These are phyloP conservation scores for Ashinkailepas kermadecensis DNA, from an alignment of 2,888 invertebrate genomes.

Conservation along the genomic window DNA sequence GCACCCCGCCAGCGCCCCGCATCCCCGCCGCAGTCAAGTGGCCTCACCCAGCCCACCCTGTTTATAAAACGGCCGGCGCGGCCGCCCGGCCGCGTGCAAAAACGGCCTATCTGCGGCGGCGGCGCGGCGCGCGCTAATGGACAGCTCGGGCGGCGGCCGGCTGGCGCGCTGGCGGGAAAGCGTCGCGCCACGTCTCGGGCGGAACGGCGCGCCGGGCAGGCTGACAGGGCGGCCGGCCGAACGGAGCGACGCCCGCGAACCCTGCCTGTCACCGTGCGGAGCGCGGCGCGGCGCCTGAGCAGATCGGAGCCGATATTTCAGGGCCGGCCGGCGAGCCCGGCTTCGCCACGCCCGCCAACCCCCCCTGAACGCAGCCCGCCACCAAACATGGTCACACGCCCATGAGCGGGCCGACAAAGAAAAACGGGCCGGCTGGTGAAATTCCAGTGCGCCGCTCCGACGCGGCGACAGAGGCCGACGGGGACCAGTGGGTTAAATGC, in stretches of 20 bases:
- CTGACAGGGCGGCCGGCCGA: background rate
- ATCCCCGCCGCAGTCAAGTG: conserved; percentile 5
- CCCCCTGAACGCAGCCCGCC: background rate
- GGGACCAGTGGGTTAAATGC: no score
- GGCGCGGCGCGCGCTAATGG: conserved; percentile 13
- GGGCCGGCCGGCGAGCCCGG: background rate
- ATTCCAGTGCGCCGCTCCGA: no score
- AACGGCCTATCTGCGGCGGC: conserved; percentile 1
- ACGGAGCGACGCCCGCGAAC: no score
- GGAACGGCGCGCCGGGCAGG: background rate
- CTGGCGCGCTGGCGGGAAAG: background rate
- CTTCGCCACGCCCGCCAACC: background rate
- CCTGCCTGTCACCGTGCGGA: no score
- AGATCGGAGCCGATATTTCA: no score
- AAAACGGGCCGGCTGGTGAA: background rate
- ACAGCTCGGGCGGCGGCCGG: background rate
- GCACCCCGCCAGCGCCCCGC: background rate
- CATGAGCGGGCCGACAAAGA: background rate
- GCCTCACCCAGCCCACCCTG: conserved; percentile 18
- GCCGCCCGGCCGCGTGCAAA: conserved; percentile 8
- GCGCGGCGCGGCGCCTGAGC: no score
- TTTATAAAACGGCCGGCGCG: conserved; percentile 15
- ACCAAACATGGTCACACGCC: background rate
- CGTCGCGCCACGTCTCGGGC: background rate
- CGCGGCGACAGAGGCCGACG: no score